Percentiles rank a stretch among this genome's conserved stretches.
phyloP scores from a whole-genome alignment of 1,140 invertebrate species.

The Papilio polytes region DNA sequence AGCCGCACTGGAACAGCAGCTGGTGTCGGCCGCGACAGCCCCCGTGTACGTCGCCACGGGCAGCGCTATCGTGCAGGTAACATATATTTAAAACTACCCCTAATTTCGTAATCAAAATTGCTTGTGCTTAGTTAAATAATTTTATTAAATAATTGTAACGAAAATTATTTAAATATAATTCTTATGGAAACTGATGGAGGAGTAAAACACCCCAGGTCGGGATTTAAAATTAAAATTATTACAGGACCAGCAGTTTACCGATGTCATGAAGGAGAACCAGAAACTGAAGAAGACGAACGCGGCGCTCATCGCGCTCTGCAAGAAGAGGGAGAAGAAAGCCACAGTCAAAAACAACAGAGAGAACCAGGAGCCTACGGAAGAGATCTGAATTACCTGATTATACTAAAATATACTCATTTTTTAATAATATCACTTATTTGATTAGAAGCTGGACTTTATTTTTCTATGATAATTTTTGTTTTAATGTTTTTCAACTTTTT shows the following conservation, averaged over 20 bases:
- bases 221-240: neutral
- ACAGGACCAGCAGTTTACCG: slow-evolving; percentile 75
- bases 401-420: slow-evolving; percentile 28
- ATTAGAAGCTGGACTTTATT: slow-evolving; percentile 36
- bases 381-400: slow-evolving; percentile 15
- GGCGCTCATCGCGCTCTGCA: slow-evolving; percentile 66
- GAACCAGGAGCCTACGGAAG: slow-evolving; percentile 55
- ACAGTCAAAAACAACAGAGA: slow-evolving; percentile 57
- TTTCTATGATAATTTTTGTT: neutral
- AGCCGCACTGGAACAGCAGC: slow-evolving; percentile 57
- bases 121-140: too few species aligned
- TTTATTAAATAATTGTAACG: too few species aligned
- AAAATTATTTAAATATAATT: too few species aligned
- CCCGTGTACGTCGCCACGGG: slow-evolving; percentile 69
- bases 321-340: slow-evolving; percentile 66
- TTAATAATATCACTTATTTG: neutral
- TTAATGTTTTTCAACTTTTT: neutral
- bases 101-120: neutral
- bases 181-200: too few species aligned
- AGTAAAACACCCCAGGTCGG: too few species aligned
- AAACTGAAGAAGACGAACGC: slow-evolving; percentile 74
- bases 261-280: slow-evolving; percentile 77
- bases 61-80: slow-evolving; percentile 75
- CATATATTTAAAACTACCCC: neutral
- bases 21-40: slow-evolving; percentile 42